Conservation (phyloP, 2,888 invertebrate genomes). For the Agrotis segetum region DNA sequence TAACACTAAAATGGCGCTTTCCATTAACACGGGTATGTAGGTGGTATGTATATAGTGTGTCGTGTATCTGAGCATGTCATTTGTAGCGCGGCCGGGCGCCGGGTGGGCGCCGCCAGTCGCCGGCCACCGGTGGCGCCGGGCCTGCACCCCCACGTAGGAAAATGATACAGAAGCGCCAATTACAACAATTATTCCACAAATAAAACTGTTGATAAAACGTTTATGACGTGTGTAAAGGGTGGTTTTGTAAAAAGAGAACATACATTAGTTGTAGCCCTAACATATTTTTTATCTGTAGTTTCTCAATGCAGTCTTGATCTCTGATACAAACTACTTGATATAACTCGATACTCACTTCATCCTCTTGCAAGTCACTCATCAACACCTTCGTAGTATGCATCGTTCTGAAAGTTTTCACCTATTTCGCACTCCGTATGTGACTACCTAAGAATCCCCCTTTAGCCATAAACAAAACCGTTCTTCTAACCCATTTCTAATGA, state of each 20-base stretch:
- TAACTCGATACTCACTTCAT: not conserved
- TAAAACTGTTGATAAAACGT: not conserved
- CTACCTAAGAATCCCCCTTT: not conserved
- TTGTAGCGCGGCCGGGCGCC: conserved; percentile 70
- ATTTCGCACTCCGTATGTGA: not conserved
- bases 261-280: not conserved
- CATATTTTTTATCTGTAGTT: not conserved
- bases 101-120: conserved; percentile 69
- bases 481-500: conserved; percentile 23
- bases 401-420: not conserved
- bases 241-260: not conserved
- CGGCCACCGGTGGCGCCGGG: conserved; percentile 64
- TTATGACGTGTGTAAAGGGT: not conserved
- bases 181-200: conserved; percentile 20
- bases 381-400: not conserved
- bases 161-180: conserved; percentile 44
- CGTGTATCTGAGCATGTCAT: conserved; percentile 63
- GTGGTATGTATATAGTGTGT: conserved; percentile 33
- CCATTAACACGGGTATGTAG: conserved; percentile 40
- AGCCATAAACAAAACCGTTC: not conserved
- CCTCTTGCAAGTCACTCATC: not conserved
- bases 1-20: conserved; percentile 50
- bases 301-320: not conserved
- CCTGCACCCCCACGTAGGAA: conserved; percentile 37
- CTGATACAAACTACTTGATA: not conserved